Evolutionary conservation across 2,888 invertebrate genomes (phyloP).

Genomic region (Xanthorhoe spadicearia): DNA sequence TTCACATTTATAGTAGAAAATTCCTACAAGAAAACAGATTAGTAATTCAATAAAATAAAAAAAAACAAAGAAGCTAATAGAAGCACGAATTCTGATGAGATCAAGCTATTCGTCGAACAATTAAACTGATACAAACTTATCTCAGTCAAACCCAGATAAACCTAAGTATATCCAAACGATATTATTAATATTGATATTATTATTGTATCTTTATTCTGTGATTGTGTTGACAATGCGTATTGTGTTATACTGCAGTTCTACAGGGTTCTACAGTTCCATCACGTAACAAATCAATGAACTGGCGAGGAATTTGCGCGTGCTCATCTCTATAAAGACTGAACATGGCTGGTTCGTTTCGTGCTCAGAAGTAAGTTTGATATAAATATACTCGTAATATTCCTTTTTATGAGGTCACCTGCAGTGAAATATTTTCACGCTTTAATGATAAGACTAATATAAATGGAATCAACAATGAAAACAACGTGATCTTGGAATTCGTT

Average conservation of each 20-base stretch:
- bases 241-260: slow-evolving; percentile 18
- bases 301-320: slow-evolving; percentile 34
- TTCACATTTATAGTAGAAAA: no score
- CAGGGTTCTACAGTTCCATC: slow-evolving; percentile 33
- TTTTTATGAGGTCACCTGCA: slow-evolving; percentile 1
- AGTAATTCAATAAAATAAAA: background rate
- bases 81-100: background rate
- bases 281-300: slow-evolving; percentile 32
- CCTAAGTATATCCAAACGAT: background rate
- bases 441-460: background rate
- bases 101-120: no score
- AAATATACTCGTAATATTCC: background rate
- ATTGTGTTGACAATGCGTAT: slow-evolving; percentile 21
- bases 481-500: no score
- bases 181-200: no score
- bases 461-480: background rate
- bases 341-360: slow-evolving; percentile 25
- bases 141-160: background rate
- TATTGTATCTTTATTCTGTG: no score
- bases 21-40: no score
- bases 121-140: no score
- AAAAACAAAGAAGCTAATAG: background rate
- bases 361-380: slow-evolving; percentile 9
- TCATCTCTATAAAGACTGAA: slow-evolving; percentile 23
- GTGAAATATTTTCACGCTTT: background rate